Evolutionary conservation across 2,888 invertebrate species (phyloP), one percentile per base, ranked within the genome.

Genomic region (Gastracanthus pulcherrimus): DNA sequence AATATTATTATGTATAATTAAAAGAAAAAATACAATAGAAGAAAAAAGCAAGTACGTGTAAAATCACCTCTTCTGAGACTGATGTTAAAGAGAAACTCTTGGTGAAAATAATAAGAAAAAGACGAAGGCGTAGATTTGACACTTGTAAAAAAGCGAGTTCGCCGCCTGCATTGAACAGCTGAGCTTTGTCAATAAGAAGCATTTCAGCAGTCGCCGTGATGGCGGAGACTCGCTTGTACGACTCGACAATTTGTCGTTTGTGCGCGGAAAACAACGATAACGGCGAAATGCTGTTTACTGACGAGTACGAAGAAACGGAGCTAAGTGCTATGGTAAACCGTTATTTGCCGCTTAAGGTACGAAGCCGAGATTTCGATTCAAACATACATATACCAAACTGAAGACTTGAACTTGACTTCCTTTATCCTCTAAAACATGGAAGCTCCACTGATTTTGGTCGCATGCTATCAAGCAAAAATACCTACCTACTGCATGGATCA

Each of bases 331-430:
- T 95, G 89, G 94, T 96, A 84, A 96, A 96, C 91, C 93, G 93
- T 83, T 96, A 95, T 93, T 93, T 96, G 88, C 96, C 96, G 26
- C 91, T 96, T 83, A 95, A 95, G 94, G 96, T 96, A 94, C 41
- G 76, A 60, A 62, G 60, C 45, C 55, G 60, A 31, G 51, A 70
- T 36, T 36, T 19, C 41, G 58, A 81, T 62, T 23, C 31, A 19
- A 58, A 66, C 60, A 62, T 58, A 75, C 51, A 72, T 48, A 69
- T 80, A 45, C 72, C 60, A 80, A 84, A 86, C 84, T 85, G 87
- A 84, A 88, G 89, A 88, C 87, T 84, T 82, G 84, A 90, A 89
- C 88, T 91, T 90, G 90, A 91, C 90, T 91, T 87, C 86, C 88
- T 87, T 84, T 86, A 85, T 84, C 75, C 67, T 26, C 29, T 55